Base-by-base conservation (phyloP, 1,140 invertebrate genomes). In the Sycobia sp. region DNA sequence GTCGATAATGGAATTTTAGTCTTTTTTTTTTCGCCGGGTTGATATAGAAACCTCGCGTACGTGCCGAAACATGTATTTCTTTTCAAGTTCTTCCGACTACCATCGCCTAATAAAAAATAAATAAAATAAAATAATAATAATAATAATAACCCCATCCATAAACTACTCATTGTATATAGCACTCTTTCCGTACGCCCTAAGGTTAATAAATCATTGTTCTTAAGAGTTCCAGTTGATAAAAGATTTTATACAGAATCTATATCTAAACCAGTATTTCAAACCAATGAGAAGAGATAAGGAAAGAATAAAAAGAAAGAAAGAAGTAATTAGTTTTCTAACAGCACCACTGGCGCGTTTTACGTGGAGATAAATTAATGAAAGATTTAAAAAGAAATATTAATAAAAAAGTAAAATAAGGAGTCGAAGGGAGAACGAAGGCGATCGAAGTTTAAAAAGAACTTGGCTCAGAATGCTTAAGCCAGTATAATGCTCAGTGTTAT, bases 301-400 rank as follows among this genome's bases (percentile, higher is more conserved):
- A 54, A 53, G 5, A 54, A 39, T 51, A 47, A 59, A 54, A 34
- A 29, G 20, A 55, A 22, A 50, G 39, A 62, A 58, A 46, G 46
- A 74, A 80, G 78, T 79, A 80, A 80, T 81, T 81, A 81, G 77
- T 79, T 81, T 79, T 81, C 74, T 80, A 80, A 73, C 62, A 51
- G 55, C 62, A 65, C 62, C 70, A 71, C 69, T 77, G 68, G 67
- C 66, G 69, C 70, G 59, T 75, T 78, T 78, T 75, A 76, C 65
- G 76, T 74, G 70, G 25, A 58, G 49, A 58, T 63, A 39, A 63
- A 57, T 57, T 57, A 47, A 49, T 29, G 38, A 51, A 55, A 58
- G 50, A 53, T 51, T 43, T 39, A 57, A 51, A 56, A n/a, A n/a
- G n/a, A n/a, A n/a, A n/a, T n/a, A n/a, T n/a, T n/a, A n/a, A n/a